Evolutionary conservation across 2,888 invertebrate genomes (phyloP).

Genomic region (Heliconius ethilla): DNA sequence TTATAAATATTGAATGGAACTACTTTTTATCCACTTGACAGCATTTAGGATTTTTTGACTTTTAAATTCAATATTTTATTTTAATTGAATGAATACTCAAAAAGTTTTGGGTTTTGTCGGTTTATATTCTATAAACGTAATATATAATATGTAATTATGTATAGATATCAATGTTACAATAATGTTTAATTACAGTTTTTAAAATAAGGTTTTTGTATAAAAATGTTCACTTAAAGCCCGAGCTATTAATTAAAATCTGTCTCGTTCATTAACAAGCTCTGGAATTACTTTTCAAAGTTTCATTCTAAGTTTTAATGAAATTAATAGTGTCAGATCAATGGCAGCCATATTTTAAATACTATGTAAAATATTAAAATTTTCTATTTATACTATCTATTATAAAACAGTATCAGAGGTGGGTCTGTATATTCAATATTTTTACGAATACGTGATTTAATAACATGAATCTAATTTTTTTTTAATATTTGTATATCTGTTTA

Average conservation of each 20-base stretch:
- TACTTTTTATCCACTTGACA: background rate
- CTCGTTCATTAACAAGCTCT: conserved; percentile 45
- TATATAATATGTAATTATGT: background rate
- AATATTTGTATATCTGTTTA: too few species aligned
- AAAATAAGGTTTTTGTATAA: background rate
- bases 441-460: too few species aligned
- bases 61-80: background rate
- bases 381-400: background rate
- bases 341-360: conserved; percentile 23
- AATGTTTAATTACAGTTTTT: background rate
- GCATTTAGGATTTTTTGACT: background rate
- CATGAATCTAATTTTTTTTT: too few species aligned
- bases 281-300: conserved; percentile 43
- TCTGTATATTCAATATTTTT: too few species aligned
- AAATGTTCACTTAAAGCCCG: conserved; percentile 32
- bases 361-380: background rate
- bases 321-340: conserved; percentile 39
- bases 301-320: conserved; percentile 45
- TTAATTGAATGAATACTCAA: background rate
- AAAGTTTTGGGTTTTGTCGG: too few species aligned
- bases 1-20: background rate
- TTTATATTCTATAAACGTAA: background rate
- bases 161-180: background rate
- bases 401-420: too few species aligned
- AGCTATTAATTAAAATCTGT: conserved; percentile 44